These are phyloP conservation scores for Paramacrobiotus metropolitanus DNA, from an alignment of 1,140 invertebrate species.

Conservation along the genomic window DNA sequence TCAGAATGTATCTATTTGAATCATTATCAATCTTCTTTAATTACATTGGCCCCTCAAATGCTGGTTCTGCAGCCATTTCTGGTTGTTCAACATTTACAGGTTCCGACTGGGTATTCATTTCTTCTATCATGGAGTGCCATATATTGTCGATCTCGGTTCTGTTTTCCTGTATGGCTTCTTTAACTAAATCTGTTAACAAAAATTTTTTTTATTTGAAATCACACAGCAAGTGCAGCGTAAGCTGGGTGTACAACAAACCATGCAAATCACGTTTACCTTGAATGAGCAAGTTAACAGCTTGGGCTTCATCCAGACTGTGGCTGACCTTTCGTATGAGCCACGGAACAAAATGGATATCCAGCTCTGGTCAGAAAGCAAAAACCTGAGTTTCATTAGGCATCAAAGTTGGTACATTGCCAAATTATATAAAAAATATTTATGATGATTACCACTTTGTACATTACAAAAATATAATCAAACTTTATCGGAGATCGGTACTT, in stretches of 20 bases:
- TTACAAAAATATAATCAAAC: background rate
- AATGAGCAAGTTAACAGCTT: background rate
- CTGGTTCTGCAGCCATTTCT: too few relatives aligned
- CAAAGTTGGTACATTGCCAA: background rate
- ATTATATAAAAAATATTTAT: background rate
- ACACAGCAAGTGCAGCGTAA: background rate
- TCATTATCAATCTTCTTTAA: too few relatives aligned
- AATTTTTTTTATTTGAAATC: background rate
- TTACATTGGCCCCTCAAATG: too few relatives aligned
- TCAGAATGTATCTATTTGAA: too few relatives aligned
- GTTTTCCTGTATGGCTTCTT: background rate
- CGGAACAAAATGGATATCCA: conserved; percentile 1
- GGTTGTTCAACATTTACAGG: too few relatives aligned
- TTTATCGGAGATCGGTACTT: background rate
- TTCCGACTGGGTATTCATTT: too few relatives aligned
- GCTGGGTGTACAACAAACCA: too few relatives aligned
- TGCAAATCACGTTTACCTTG: too few relatives aligned
- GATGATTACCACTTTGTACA: background rate
- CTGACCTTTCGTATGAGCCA: background rate
- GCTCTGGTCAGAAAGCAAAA: background rate
- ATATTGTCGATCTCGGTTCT: background rate
- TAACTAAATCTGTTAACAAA: background rate
- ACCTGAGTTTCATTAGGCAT: background rate
- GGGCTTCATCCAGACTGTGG: background rate
- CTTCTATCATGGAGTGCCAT: background rate